Conservation (phyloP, 2,113 vertebrate genomes). For the Oceanodroma tethys region DNA sequence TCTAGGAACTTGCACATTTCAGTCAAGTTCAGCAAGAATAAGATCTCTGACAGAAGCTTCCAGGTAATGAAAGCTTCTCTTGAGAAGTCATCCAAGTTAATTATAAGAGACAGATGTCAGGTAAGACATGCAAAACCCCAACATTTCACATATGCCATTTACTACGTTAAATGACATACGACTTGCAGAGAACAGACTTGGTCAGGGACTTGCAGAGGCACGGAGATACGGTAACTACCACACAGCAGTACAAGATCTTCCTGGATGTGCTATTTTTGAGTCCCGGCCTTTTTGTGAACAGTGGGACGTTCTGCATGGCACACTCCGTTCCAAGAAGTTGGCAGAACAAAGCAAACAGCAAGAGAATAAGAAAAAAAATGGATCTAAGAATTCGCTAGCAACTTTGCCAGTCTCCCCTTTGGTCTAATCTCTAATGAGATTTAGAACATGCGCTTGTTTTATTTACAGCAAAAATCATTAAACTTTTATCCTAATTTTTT, state of each 20-base stretch:
- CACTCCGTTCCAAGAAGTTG: neutral
- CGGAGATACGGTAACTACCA: neutral
- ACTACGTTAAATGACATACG: rapidly evolving
- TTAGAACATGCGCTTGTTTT: neutral
- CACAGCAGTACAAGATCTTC: neutral
- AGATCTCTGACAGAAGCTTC: neutral
- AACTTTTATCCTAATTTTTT: neutral
- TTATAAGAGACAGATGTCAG: neutral
- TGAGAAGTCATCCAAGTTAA: neutral
- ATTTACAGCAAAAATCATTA: neutral
- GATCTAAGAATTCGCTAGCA: neutral
- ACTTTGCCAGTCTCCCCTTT: neutral
- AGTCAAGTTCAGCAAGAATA: neutral
- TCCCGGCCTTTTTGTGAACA: neutral
- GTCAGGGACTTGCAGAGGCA: neutral
- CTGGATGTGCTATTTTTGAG: neutral
- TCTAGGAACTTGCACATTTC: neutral
- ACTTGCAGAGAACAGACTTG: neutral
- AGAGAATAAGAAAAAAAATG: neutral
- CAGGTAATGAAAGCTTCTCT: neutral
- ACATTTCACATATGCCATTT: neutral
- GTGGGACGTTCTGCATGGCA: neutral
- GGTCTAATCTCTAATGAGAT: neutral
- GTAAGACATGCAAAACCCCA: neutral
- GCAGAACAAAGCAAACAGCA: conserved; percentile 31